Percentiles rank a stretch among this genome's conserved stretches.
Conservation (phyloP, 2,113 vertebrate genomes). For the human region DNA sequence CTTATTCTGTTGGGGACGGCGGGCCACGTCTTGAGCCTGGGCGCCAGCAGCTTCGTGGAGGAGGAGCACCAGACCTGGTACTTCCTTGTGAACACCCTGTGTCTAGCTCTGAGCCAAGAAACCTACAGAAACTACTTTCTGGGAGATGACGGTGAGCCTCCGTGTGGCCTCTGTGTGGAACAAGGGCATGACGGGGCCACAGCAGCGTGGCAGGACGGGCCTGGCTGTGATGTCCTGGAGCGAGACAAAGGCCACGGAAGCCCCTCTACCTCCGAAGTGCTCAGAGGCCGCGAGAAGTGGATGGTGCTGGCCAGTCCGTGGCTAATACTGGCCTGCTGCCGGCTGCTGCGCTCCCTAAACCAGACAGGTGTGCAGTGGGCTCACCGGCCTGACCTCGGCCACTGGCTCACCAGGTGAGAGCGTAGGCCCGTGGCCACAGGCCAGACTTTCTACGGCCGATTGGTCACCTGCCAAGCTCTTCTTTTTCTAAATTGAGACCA, state of each 20-base stretch:
- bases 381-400: constrained; percentile 93
- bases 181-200: not conserved
- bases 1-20: constrained; percentile 90
- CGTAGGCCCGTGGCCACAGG: not conserved
- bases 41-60: constrained; percentile 96
- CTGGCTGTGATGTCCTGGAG: not conserved
- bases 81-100: constrained; percentile 95
- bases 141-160: constrained; percentile 60
- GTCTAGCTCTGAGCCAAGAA: constrained; percentile 92
- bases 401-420: constrained; percentile 94
- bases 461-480: not conserved
- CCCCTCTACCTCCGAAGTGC: not conserved
- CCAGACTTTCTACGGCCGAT: no score
- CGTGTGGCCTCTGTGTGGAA: not conserved
- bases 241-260: constrained; percentile 12
- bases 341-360: constrained; percentile 94
- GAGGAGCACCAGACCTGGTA: constrained; percentile 99
- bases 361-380: constrained; percentile 97
- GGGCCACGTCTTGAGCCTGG: constrained; percentile 93
- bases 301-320: constrained; percentile 90
- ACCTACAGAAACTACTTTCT: constrained; percentile 90
- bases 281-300: constrained; percentile 86
- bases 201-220: not conserved
- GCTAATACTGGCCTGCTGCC: constrained; percentile 91
- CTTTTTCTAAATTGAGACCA: not conserved